Evolutionary conservation across 2,797 vertebrate genomes (phyloP).

Genomic region (Centroberyx gerrardi): DNA sequence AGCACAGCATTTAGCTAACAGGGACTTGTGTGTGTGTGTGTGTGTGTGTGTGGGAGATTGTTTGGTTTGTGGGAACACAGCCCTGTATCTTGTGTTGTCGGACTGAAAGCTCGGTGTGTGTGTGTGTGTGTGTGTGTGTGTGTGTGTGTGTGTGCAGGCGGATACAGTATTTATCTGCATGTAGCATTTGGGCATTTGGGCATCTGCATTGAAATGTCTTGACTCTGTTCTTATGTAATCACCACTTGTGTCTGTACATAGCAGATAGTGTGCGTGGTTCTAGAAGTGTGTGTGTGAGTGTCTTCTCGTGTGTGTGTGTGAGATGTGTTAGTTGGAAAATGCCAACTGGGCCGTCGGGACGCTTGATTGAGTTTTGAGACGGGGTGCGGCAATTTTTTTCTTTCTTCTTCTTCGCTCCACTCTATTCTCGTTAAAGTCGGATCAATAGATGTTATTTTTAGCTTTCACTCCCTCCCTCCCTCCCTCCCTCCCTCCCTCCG

Average conservation of each 20-base stretch:
- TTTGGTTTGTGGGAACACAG: neutral
- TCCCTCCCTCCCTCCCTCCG: neutral
- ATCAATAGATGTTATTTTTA: slow-evolving; percentile 65
- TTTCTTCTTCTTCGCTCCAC: neutral
- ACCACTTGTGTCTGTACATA: neutral
- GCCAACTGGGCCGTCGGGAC: neutral
- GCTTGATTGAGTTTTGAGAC: slow-evolving; percentile 34
- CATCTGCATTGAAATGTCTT: slow-evolving; percentile 1
- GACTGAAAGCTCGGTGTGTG: neutral
- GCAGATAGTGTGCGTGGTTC: too few species aligned
- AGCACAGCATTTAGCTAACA: slow-evolving; percentile 6
- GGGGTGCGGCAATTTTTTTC: neutral
- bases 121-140: neutral
- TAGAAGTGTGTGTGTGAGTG: slow-evolving; percentile 5
- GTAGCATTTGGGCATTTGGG: slow-evolving; percentile 1
- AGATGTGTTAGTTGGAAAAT: slow-evolving; percentile 30
- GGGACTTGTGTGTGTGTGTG: neutral
- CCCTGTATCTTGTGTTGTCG: neutral
- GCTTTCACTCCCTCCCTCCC: neutral
- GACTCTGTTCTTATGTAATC: slow-evolving; percentile 23
- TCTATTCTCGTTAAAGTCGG: slow-evolving; percentile 40
- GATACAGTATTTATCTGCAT: neutral
- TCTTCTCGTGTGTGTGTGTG: neutral
- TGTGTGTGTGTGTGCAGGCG: neutral
- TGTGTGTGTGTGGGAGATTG: neutral